Evolutionary conservation across 2,113 vertebrate genomes (phyloP).

Genomic region (Microtus oregoni): DNA sequence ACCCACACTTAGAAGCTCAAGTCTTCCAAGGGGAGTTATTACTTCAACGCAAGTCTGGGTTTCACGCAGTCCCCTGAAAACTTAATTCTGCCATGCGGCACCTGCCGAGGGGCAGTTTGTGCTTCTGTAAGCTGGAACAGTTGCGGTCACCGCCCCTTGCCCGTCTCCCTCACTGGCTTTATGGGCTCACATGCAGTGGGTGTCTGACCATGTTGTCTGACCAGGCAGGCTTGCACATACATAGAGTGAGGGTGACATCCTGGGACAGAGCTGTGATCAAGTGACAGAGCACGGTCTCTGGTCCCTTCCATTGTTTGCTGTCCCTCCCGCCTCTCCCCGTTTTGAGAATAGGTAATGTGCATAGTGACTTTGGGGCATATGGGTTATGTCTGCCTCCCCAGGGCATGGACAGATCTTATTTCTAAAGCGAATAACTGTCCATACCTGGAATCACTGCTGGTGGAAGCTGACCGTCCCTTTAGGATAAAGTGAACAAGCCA

Average conservation of each 20-base stretch:
- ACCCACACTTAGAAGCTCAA: rapidly evolving
- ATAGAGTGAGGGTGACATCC: background rate
- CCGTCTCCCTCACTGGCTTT: background rate
- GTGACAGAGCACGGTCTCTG: background rate
- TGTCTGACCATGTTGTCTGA: background rate
- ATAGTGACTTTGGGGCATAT: background rate
- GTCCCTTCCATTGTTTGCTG: background rate
- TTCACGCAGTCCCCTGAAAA: background rate
- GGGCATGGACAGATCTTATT: background rate
- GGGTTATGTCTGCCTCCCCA: background rate
- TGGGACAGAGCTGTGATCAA: background rate
- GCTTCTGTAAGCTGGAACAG: background rate
- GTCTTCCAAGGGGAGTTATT: rapidly evolving
- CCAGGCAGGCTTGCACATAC: background rate
- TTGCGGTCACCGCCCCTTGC: background rate
- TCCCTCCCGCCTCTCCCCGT: background rate
- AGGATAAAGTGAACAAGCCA: background rate
- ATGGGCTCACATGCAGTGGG: background rate
- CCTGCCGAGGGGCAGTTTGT: background rate
- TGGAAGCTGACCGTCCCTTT: background rate
- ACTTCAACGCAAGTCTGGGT: rapidly evolving
- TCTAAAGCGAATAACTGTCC: background rate
- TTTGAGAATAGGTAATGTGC: background rate
- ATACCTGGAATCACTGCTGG: background rate
- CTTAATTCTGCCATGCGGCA: rapidly evolving